Percentiles rank a stretch among this genome's conserved stretches.
phyloP scores from a whole-genome alignment of 2,888 invertebrate species.

The Digitonthophagus gazella region DNA sequence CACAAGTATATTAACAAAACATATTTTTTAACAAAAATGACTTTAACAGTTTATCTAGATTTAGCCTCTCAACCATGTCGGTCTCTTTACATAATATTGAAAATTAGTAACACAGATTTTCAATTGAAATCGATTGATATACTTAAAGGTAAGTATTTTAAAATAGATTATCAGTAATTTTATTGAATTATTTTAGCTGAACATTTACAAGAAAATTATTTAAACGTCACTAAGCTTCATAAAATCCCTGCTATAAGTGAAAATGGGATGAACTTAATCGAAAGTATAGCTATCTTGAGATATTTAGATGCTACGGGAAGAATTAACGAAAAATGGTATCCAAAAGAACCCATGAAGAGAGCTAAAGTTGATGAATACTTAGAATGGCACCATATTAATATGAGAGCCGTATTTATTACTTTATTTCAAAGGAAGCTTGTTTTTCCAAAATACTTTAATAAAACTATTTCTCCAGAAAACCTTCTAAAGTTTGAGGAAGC shows the following conservation, averaged over 20 bases:
- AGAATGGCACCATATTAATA: slow-evolving; percentile 74
- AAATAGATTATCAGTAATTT: neutral
- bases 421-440: slow-evolving; percentile 58
- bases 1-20: no score
- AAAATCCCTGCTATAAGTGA: slow-evolving; percentile 60
- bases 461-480: slow-evolving; percentile 48
- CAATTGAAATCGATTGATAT: slow-evolving; percentile 61
- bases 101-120: slow-evolving; percentile 61
- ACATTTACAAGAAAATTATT: slow-evolving; percentile 53
- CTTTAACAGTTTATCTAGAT: slow-evolving; percentile 66
- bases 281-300: slow-evolving; percentile 69
- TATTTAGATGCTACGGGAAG: slow-evolving; percentile 62
- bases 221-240: slow-evolving; percentile 54
- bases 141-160: slow-evolving; percentile 54
- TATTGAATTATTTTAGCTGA: slow-evolving; percentile 46
- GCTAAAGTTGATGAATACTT: slow-evolving; percentile 72
- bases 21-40: slow-evolving; percentile 37
- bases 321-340: slow-evolving; percentile 64
- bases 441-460: slow-evolving; percentile 54
- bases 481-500: slow-evolving; percentile 47
- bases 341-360: slow-evolving; percentile 58
- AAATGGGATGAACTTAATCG: slow-evolving; percentile 56
- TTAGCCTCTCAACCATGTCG: slow-evolving; percentile 75
- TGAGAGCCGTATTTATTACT: slow-evolving; percentile 58
- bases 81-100: slow-evolving; percentile 68